These are phyloP conservation scores for Falco punctatus DNA, from an alignment of 2,113 vertebrate species.

Conservation along the genomic window DNA sequence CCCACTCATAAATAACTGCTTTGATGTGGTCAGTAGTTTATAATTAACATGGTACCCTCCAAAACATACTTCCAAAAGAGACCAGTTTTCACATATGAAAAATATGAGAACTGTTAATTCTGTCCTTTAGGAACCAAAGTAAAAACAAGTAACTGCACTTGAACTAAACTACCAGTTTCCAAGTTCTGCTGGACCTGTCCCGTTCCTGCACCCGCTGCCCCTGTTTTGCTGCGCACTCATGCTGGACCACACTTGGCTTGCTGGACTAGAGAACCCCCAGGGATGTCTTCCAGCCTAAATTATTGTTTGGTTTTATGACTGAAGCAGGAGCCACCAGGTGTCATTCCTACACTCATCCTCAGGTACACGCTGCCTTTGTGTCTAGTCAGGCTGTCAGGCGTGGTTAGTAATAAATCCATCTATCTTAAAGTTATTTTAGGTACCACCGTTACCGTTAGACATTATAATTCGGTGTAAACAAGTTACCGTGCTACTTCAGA, in stretches of 20 bases:
- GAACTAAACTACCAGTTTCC: neutral
- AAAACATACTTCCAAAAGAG: neutral
- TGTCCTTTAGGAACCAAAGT: neutral
- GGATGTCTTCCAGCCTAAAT: neutral
- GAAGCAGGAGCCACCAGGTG: neutral
- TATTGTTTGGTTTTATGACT: neutral
- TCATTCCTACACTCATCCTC: neutral
- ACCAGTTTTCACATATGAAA: neutral
- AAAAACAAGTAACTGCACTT: neutral
- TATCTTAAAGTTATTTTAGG: too few relatives aligned
- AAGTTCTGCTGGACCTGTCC: neutral
- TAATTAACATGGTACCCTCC: neutral
- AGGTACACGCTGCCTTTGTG: too few relatives aligned
- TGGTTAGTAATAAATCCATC: fast-evolving
- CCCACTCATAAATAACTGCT: neutral
- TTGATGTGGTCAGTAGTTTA: neutral
- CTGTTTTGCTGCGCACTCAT: neutral
- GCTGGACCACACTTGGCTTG: neutral
- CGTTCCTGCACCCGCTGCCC: neutral
- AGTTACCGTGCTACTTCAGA: fast-evolving
- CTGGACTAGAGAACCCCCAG: neutral
- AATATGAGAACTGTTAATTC: neutral
- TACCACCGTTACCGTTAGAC: fast-evolving
- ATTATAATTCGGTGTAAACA: fast-evolving
- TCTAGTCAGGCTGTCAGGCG: too few relatives aligned